Evolutionary conservation across 2,113 vertebrate species (phyloP), one percentile per base, ranked within the genome.

Genomic region (Calypte anna): DNA sequence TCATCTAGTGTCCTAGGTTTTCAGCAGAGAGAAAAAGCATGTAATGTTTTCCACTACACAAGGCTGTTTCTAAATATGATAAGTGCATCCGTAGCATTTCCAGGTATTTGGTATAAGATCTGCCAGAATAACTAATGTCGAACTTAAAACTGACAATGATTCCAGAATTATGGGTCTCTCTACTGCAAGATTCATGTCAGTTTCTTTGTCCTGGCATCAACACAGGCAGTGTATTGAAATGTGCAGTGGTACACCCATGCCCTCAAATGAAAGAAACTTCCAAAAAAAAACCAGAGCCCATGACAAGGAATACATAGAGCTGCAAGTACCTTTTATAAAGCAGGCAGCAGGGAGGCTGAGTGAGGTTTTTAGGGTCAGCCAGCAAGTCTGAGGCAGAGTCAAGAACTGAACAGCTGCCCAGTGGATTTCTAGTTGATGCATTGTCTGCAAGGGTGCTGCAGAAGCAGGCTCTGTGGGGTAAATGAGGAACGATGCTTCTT

Each of bases 231-330:
- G 4, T 40, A 30, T 31, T 27, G 17, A 63, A 70, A 54, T 2
- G 33, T 23, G 30, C 54, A 5, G 5, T 30, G 36, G 7, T 61
- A 4, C 28, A 4, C 2, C 11, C 22, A 0, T 19, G 23, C 36
- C 33, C 80, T 69, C 46, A 43, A 25, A 31, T 14, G n/a, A 38
- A 54, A 63, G 30, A 36, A 36, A 10, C 20, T 14, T 31, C 13
- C 28, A 76, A 3, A 3, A 7, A 13, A 31, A 62, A 69, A 62
- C 14, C 19, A 50, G 30, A 73, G 31, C 48, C 31, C 19, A 8
- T 5, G 36, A 13, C 24, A n/a, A 36, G 28, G 33, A 63, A 54
- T 40, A 70, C 38, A 63, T 12, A 12, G 31, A 68, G 27, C 31
- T 55, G 55, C 43, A 25, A 16, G 10, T 38, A 38, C 9, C 3